These are phyloP conservation scores for Lepidonotus clava DNA, from an alignment of 2,888 invertebrate species.

Conservation along the genomic window DNA sequence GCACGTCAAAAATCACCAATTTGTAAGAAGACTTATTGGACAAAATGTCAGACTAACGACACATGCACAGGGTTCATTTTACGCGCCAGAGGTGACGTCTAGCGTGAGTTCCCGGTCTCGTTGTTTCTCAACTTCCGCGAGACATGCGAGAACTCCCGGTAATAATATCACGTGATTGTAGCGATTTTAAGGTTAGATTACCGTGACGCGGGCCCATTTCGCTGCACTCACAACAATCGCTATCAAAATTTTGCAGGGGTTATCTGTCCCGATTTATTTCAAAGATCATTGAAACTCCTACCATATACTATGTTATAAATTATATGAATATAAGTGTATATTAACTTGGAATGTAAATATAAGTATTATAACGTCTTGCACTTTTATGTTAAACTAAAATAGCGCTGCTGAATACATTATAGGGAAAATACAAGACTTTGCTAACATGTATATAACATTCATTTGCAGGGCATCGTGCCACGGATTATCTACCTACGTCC, in stretches of 20 bases:
- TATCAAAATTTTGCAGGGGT: not conserved
- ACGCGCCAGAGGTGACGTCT: not conserved
- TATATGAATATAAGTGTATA: no score
- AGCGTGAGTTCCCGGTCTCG: constrained; percentile 20
- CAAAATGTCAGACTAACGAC: constrained; percentile 29
- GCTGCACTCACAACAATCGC: not conserved
- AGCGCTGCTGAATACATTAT: no score
- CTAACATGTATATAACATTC: no score
- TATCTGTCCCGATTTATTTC: no score
- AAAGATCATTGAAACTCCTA: no score
- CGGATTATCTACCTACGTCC: no score
- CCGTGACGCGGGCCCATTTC: not conserved
- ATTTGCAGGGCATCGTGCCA: no score
- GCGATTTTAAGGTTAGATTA: not conserved
- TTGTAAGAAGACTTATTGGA: constrained; percentile 50
- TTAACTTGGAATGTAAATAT: no score
- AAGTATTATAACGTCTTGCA: no score
- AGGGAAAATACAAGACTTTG: no score
- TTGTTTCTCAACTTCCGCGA: constrained; percentile 13
- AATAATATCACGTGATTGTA: not conserved
- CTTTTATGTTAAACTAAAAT: no score
- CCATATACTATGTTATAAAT: no score
- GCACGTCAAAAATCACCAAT: constrained; percentile 44
- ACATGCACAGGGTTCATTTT: constrained; percentile 8
- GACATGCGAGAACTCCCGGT: constrained; percentile 10